Conservation (phyloP, 2,797 vertebrate species). For the Caiman crocodilus region DNA sequence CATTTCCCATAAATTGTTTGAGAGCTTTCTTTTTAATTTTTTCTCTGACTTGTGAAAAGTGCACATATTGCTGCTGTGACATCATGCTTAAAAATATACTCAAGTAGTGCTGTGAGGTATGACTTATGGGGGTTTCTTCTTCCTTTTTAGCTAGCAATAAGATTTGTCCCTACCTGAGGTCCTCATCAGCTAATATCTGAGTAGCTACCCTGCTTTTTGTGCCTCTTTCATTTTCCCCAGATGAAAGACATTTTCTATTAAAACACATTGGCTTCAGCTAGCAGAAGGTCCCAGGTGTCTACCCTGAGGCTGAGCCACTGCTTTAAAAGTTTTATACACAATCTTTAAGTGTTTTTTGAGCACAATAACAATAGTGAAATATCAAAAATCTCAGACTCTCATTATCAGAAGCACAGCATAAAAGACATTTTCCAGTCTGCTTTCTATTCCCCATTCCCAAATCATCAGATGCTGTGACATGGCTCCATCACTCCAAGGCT, state of each 20-base stretch:
- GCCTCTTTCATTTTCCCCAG: background rate
- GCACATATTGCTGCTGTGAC: background rate
- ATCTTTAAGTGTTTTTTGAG: background rate
- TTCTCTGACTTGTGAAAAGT: background rate
- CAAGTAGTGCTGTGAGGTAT: background rate
- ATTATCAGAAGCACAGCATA: constrained; percentile 64
- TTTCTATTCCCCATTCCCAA: constrained; percentile 68
- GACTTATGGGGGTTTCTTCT: background rate
- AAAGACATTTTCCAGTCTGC: constrained; percentile 66
- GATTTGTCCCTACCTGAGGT: background rate
- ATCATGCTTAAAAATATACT: background rate
- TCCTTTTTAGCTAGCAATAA: background rate
- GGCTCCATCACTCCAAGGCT: constrained; percentile 76
- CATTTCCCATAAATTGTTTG: background rate
- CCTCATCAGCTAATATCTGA: background rate
- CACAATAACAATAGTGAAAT: constrained; percentile 29
- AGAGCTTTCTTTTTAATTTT: background rate
- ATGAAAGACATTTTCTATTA: background rate
- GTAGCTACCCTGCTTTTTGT: background rate
- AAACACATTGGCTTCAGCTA: constrained; percentile 28
- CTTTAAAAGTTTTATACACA: constrained; percentile 53
- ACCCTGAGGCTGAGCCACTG: background rate
- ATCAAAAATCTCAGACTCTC: constrained; percentile 61
- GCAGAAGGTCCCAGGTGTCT: background rate
- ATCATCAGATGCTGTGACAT: constrained; percentile 78